Base-by-base conservation (phyloP, 2,888 invertebrate genomes). In the Biston betularia region DNA sequence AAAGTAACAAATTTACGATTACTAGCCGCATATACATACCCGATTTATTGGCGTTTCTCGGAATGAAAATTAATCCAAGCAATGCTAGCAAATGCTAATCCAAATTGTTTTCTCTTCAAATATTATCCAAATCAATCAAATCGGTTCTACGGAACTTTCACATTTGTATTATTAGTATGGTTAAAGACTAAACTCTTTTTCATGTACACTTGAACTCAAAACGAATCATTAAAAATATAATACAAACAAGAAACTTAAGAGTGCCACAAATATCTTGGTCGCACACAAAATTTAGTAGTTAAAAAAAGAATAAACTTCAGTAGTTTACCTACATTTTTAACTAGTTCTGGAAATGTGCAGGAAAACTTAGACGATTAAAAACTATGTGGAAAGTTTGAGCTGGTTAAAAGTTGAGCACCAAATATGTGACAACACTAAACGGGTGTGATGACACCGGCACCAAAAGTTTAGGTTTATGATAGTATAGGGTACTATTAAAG, bases 351-450 rank as follows among this genome's bases (percentile, higher is more conserved):
- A 60, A 59, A 60, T 35, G 24, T 33, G 33, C 56, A 44, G 33
- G n/a, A 50, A 54, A 62, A 56, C 56, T 49, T 50, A 34, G 44
- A 24, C 12, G 34, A 50, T 50, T 55, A 15, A 64, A 45, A 48
- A 57, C 34, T 45, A 54, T 42, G 54, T 49, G 14, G n/a, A 57
- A 63, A 63, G 56, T 63, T 63, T 12, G 11, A 49, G 44, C 38
- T 63, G 35, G 63, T 63, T 63, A 57, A 50, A 63, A 63, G 45
- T 63, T 57, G 6, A 35, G 45, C 38, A 24, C 35, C 44, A 35
- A 63, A 63, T 61, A 61, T 46, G 52, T 52, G 52, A 50, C 42
- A 44, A 52, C 8, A 40, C 33, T 33, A 14, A 60, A 60, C 44
- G 14, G 42, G 58, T 58, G 49, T 40, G 61, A 38, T 46, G 61